Conservation (phyloP, 2,888 invertebrate genomes). For the Eupithecia vulgata region DNA sequence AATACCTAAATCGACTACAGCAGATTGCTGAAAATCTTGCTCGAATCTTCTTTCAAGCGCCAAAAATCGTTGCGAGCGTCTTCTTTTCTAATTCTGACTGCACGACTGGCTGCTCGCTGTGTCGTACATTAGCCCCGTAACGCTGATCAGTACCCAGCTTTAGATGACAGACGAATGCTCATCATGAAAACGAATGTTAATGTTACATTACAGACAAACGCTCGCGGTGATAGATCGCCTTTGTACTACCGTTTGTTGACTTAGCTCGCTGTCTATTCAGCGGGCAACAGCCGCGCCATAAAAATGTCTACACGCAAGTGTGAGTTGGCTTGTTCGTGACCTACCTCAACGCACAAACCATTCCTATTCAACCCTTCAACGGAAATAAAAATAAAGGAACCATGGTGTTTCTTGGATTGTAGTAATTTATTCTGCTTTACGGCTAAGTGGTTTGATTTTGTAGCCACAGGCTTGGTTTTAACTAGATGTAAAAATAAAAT, state of each 20-base stretch:
- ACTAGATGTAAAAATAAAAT: not conserved
- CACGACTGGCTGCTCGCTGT: too few relatives aligned
- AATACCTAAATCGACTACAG: not conserved
- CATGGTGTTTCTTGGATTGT: conserved; percentile 9
- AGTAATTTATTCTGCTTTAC: conserved; percentile 9
- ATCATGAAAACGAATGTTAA: too few relatives aligned
- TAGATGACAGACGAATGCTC: not conserved
- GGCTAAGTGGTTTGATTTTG: not conserved
- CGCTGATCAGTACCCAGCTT: too few relatives aligned
- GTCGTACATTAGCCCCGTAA: not conserved
- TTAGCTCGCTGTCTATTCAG: conserved; percentile 1
- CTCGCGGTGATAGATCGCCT: not conserved
- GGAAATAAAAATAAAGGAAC: conserved; percentile 25
- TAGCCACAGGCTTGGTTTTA: not conserved
- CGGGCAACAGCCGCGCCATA: conserved; percentile 13
- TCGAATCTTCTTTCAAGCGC: not conserved
- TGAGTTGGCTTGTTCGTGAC: conserved; percentile 19
- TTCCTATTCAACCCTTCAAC: conserved; percentile 26
- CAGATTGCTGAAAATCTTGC: not conserved
- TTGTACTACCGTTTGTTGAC: not conserved
- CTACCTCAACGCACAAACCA: conserved; percentile 39
- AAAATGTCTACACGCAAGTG: conserved; percentile 15
- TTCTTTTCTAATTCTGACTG: too few relatives aligned
- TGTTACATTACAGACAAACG: not conserved
- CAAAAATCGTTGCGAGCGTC: too few relatives aligned